These are phyloP conservation scores for Probaryconus sp. DNA, from an alignment of 1,140 invertebrate species.

Conservation along the genomic window DNA sequence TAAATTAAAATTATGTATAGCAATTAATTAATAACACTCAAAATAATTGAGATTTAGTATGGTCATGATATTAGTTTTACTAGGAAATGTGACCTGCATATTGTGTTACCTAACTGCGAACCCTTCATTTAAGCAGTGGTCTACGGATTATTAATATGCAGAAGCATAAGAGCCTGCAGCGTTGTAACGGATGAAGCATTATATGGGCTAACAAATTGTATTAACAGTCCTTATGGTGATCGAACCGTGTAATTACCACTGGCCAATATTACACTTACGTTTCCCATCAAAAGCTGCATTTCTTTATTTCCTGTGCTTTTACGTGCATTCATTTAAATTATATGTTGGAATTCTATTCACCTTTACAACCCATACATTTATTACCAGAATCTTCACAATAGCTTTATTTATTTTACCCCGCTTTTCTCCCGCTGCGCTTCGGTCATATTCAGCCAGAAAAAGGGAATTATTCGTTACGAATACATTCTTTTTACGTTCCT, in stretches of 20 bases:
- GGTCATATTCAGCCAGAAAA: slow-evolving; percentile 28
- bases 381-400: slow-evolving; percentile 43
- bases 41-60: slow-evolving; percentile 45
- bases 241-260: slow-evolving; percentile 59
- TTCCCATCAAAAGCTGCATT: slow-evolving; percentile 41
- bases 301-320: slow-evolving; percentile 40
- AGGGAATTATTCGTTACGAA: slow-evolving; percentile 37
- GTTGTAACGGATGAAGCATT: slow-evolving; percentile 51
- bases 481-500: too few relatives aligned
- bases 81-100: slow-evolving; percentile 57
- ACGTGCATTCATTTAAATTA: slow-evolving; percentile 45
- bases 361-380: slow-evolving; percentile 33
- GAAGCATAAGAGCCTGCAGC: slow-evolving; percentile 52
- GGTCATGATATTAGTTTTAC: slow-evolving; percentile 48
- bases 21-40: slow-evolving; percentile 34
- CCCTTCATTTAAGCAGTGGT: slow-evolving; percentile 54
- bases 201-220: slow-evolving; percentile 60
- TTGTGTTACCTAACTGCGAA: slow-evolving; percentile 42
- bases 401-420: slow-evolving; percentile 40
- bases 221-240: slow-evolving; percentile 62
- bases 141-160: slow-evolving; percentile 60
- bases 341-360: slow-evolving; percentile 36
- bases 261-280: slow-evolving; percentile 51
- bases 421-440: slow-evolving; percentile 20
- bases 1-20: slow-evolving; percentile 33